Evolutionary conservation across 2,113 vertebrate species (phyloP), one percentile per base, ranked within the genome.

Genomic region (Tricholaema leucomelas): DNA sequence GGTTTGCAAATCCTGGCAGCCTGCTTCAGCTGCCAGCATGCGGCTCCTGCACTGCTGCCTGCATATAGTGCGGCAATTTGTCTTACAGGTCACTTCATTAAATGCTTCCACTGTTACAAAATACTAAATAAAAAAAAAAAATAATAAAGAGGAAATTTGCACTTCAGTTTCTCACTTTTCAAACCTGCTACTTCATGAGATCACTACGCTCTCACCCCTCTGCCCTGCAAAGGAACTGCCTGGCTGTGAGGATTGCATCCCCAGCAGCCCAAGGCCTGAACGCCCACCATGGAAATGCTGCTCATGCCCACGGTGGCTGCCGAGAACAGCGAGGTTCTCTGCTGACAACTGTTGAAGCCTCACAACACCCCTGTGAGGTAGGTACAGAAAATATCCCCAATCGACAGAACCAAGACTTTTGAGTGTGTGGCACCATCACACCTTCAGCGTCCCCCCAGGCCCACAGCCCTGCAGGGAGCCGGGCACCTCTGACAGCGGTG

Each of bases 21-120:
- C 48, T 50, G 48, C 48, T 44, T 44, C 42, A 44, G 42, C 42
- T 44, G 42, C 42, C 42, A 81, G 55, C 1, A 81, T 92, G 92
- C 88, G 87, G 67, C 70, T 27, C 79, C 85, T 78, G 93, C 82
- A 63, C 50, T 59, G 24, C 90, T 82, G 54, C 74, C 92, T 88
- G 65, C 30, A 85, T 79, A 79, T 64, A 94, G 90, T 70, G 91
- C 85, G 88, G 65, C 89, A 77, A 92, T 76, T 94, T 63, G 55
- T 46, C 91, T 85, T 85, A 96, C 66, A 94, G 59, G 92, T 96
- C 91, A 90, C 88, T 73, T 87, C 71, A 88, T 97, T 96, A 97
- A 97, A 97, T 94, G 96, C 88, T 96, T 92, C 91, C 96, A 97
- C 95, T 80, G 82, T 85, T 92, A 94, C 81, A 95, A 96, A 94